A percentile compares a stretch with the other conserved stretches of the same genome.
These are phyloP conservation scores for Philopotamus ludificatus DNA, from an alignment of 1,140 invertebrate genomes.

Conservation along the genomic window DNA sequence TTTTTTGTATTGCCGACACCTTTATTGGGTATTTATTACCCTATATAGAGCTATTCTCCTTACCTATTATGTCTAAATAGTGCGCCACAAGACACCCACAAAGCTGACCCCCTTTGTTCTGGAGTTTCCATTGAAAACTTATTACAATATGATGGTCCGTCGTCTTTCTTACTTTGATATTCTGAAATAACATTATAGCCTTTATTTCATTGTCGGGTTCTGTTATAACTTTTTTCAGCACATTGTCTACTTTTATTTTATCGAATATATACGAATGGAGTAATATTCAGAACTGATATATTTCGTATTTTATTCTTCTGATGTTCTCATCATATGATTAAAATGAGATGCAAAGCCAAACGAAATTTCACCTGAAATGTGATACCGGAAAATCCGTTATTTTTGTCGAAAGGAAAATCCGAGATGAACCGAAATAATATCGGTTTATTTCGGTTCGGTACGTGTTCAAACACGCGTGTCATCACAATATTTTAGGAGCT, in stretches of 20 bases:
- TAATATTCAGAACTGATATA: no score
- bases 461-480: no score
- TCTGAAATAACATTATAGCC: conserved; percentile 40
- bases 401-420: no score
- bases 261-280: no score
- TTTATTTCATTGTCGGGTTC: conserved; percentile 16
- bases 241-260: conserved; percentile 37
- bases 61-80: neutral
- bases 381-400: no score
- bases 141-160: conserved; percentile 39
- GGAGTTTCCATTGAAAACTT: conserved; percentile 36
- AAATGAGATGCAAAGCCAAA: no score
- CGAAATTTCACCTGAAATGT: no score
- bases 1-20: neutral
- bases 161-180: conserved; percentile 38
- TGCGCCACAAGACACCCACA: conserved; percentile 2
- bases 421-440: no score
- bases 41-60: neutral
- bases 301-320: no score
- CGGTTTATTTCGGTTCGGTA: no score
- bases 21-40: neutral
- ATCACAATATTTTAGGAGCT: no score
- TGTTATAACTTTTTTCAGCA: conserved; percentile 25
- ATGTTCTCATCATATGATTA: no score
- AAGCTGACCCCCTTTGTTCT: conserved; percentile 33